Evolutionary conservation across 1,140 invertebrate species (phyloP), one percentile per base, ranked within the genome.

Genomic region (Bombus pascuorum): DNA sequence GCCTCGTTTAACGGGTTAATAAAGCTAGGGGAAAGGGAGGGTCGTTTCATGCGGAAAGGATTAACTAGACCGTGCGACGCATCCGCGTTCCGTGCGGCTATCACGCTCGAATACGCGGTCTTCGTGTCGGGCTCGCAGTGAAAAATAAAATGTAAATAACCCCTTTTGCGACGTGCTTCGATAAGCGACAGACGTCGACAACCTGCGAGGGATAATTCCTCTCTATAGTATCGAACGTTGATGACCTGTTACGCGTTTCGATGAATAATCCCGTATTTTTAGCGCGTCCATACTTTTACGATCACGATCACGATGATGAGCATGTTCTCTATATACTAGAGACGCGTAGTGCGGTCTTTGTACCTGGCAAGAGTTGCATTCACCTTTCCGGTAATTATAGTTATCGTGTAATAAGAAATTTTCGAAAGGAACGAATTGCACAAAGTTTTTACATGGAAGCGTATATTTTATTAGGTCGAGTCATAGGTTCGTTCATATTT

Each of bases 41-140:
- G 1, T 47, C n/a, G 73, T 15, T 34, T 74, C 47, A 57, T 44
- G 76, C n/a, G 76, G 62, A 68, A 79, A 47, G 77, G 77, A 66
- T 79, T 44, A 79, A 79, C n/a, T 79, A 68, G 77, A 79, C 77
- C 77, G 77, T 79, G 62, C 62, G 75, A 62, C 57, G 75, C 75
- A 57, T 78, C 39, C n/a, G n/a, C n/a, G 76, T 57, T 75, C 73
- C 73, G 47, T 53, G 6, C 47, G 47, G 47, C 47, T 53, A 53
- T 22, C 47, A 53, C 47, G 47, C 47, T 53, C 47, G 18, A 53
- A 8, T 39, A 66, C 76, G 59, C 59, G 39, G 28, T 44, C 47
- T 53, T 53, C 47, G 32, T 39, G 13, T n/a, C 34, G 25, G 9
- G 32, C 34, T 39, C 39, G 6, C 3, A 39, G 8, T n/a, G 42